phyloP scores from a whole-genome alignment of 23 tunicate genomes.

The Trididemnum clinides region DNA sequence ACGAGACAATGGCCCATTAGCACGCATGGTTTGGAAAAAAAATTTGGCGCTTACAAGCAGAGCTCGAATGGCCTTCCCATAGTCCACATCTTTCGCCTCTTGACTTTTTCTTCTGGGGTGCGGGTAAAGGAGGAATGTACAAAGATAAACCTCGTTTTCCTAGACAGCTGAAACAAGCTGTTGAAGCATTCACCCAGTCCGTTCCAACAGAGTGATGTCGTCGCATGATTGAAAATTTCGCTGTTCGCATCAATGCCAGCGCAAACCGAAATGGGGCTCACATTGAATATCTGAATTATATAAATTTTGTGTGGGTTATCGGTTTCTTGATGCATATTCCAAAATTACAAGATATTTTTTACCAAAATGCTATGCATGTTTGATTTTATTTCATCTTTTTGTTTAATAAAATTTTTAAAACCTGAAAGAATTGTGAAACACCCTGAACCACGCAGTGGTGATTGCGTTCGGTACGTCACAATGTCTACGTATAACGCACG shows the following conservation, averaged over 20 bases:
- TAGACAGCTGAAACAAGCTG: slow-evolving; percentile 29
- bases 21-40: too few relatives aligned
- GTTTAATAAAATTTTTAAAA: slow-evolving; percentile 19
- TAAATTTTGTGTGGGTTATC: slow-evolving; percentile 2
- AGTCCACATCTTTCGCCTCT: too few relatives aligned
- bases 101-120: slow-evolving; percentile 32
- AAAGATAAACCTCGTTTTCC: slow-evolving; percentile 3
- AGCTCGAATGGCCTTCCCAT: too few relatives aligned
- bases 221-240: not conserved
- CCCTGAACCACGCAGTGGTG: too few relatives aligned
- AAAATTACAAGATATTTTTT: slow-evolving; percentile 13
- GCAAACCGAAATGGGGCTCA: slow-evolving; percentile 30
- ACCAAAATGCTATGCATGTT: slow-evolving; percentile 6
- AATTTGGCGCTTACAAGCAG: too few relatives aligned
- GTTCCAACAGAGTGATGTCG: slow-evolving; percentile 6
- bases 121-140: slow-evolving; percentile 23
- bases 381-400: slow-evolving; percentile 24
- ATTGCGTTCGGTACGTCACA: too few relatives aligned
- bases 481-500: too few relatives aligned
- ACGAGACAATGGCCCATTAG: too few relatives aligned
- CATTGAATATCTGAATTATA: not conserved
- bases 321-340: slow-evolving; percentile 11
- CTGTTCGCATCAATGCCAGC: slow-evolving; percentile 24
- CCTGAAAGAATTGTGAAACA: slow-evolving; percentile 29
- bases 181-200: slow-evolving; percentile 22